Evolutionary conservation across 2,888 invertebrate genomes (phyloP).

Genomic region (Lithophane semibrunnea): DNA sequence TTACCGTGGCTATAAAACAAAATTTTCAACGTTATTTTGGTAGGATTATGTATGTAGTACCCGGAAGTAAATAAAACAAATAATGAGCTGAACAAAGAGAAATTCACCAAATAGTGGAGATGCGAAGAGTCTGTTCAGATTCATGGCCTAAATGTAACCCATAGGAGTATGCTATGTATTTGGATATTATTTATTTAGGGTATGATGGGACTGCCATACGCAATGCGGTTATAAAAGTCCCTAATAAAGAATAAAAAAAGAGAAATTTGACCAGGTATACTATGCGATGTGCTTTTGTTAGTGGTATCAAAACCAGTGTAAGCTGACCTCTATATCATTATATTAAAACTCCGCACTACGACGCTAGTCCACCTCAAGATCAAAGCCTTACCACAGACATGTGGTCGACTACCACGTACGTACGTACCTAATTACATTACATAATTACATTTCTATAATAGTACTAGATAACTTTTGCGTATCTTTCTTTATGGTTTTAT

Average conservation of each 20-base stretch:
- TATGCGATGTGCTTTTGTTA: neutral
- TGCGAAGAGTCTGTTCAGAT: too few species aligned
- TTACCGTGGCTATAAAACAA: conserved; percentile 17
- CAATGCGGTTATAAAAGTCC: too few species aligned
- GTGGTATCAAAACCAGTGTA: neutral
- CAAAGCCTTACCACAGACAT: neutral
- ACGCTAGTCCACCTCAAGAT: neutral
- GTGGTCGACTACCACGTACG: neutral
- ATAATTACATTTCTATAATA: neutral
- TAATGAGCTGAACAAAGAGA: too few species aligned
- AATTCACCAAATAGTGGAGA: too few species aligned
- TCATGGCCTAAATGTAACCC: too few species aligned
- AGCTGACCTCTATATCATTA: neutral
- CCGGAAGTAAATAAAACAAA: neutral
- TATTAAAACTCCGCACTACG: neutral
- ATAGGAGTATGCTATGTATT: too few species aligned
- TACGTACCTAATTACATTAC: neutral
- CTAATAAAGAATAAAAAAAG: too few species aligned
- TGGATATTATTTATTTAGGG: too few species aligned
- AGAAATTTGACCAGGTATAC: neutral
- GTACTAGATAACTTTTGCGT: neutral
- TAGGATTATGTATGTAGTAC: neutral
- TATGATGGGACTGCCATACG: too few species aligned
- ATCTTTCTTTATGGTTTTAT: neutral
- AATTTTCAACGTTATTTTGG: neutral